phyloP scores from a whole-genome alignment of 2,113 vertebrate species.

The Corythornis madagascariensis region DNA sequence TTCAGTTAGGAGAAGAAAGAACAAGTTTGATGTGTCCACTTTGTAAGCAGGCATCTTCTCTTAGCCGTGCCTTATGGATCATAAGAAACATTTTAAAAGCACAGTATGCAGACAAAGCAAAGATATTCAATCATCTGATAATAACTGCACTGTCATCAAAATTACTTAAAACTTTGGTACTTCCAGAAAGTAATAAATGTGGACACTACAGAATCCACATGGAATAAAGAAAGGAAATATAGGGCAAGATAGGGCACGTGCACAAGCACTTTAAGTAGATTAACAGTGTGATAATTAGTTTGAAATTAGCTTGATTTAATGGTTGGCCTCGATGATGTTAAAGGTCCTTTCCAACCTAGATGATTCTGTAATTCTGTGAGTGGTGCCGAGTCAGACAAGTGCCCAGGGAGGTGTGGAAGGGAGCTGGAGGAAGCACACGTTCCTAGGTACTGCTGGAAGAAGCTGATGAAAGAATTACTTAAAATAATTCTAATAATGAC shows the following conservation, averaged over 20 bases:
- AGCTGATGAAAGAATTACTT: neutral
- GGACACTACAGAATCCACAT: neutral
- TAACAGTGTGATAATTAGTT: neutral
- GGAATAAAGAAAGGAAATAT: neutral
- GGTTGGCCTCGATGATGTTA: no score
- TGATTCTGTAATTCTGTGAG: neutral
- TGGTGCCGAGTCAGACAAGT: neutral
- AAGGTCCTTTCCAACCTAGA: no score
- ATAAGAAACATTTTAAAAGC: neutral
- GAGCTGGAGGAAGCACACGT: neutral
- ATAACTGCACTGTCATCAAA: neutral
- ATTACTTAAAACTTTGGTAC: neutral
- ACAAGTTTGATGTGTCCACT: neutral
- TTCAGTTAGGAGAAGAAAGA: neutral
- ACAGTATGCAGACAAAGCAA: neutral
- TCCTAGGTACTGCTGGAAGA: neutral
- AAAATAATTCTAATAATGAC: conserved; percentile 23
- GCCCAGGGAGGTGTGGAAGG: neutral
- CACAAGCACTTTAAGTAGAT: neutral
- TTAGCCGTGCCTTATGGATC: neutral
- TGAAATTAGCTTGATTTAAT: neutral
- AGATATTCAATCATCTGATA: neutral
- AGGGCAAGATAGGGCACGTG: neutral
- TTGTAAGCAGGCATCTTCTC: neutral
- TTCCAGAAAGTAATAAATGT: neutral